Evolutionary conservation across 2,113 vertebrate genomes (phyloP), one percentile per base, ranked within the genome.

Genomic region (Bos javanicus): DNA sequence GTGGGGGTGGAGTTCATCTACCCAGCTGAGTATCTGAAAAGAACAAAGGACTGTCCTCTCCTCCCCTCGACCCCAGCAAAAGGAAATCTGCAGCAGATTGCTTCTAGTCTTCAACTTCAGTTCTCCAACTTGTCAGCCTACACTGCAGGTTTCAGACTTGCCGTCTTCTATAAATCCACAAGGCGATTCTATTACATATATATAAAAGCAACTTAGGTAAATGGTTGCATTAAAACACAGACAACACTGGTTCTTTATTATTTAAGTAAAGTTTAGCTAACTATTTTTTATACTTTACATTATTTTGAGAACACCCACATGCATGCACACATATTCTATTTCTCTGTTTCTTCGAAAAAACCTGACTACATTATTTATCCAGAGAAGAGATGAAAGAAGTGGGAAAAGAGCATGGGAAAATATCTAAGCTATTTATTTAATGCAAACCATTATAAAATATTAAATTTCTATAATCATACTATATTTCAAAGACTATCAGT

Each of bases 1-100:
- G n/a, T 5, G 43, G 21, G 43, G 4, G 39, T 1, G 50, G 26
- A 30, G 0, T 46, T 71, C 50, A 30, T 39, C 13, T 13, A 60
- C 62, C 56, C 59, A 85, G 26, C 7, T 71, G n/a, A 85, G 43
- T 56, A 9, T 15, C 14, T 54, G 36, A 56, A 56, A 3, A 76
- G 23, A 85, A 54, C 10, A 71, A 81, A 89, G 19, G 30, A 33
- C 11, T 10, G 2, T 33, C 8, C 14, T 81, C 15, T 1, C 19
- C 3, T 36, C n/a, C 4, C 12, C 12, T 14, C 7, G 1, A 1
- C 13, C n/a, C 7, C 0, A 56, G 16, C n/a, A 74, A 57, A 28
- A 48, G 33, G 15, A 71, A 46, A 15, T 92, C 13, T 39, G 15
- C 30, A 39, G 14, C 36, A 80, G 67, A 33, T 10, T 67, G 8